Evolutionary conservation across 2,888 invertebrate species (phyloP).

Genomic region (Zygogramma bicolorata): DNA sequence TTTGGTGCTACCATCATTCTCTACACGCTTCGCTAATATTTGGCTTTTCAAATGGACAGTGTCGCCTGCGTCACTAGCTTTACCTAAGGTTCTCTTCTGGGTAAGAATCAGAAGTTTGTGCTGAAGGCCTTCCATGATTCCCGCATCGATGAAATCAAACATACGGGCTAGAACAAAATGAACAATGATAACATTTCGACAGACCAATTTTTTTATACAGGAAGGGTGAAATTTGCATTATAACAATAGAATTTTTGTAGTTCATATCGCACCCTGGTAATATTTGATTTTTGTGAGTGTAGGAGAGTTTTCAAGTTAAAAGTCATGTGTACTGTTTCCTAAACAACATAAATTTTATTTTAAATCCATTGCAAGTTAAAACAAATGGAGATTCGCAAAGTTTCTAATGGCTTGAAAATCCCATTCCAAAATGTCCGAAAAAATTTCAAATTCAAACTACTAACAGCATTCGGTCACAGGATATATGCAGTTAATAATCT

Average conservation of each 20-base stretch:
- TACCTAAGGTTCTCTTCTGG: constrained; percentile 72
- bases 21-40: constrained; percentile 76
- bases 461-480: no score
- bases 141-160: constrained; percentile 94
- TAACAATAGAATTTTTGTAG: neutral
- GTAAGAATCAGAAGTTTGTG: constrained; percentile 78
- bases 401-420: no score
- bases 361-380: no score
- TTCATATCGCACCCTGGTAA: neutral
- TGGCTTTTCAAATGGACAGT: constrained; percentile 79
- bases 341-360: no score
- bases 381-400: no score
- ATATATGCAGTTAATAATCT: no score
- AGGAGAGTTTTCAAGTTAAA: neutral
- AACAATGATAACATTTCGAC: no score
- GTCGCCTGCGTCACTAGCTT: constrained; percentile 73
- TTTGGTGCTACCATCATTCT: constrained; percentile 75
- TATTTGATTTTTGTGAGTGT: neutral
- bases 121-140: constrained; percentile 92
- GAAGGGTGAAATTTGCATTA: constrained; percentile 35
- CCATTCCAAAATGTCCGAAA: no score
- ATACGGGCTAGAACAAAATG: constrained; percentile 79
- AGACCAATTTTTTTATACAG: constrained; percentile 22
- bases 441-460: no score
- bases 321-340: no score